Base-by-base conservation (phyloP, 2,113 vertebrate species). In the Myotis lucifugus region DNA sequence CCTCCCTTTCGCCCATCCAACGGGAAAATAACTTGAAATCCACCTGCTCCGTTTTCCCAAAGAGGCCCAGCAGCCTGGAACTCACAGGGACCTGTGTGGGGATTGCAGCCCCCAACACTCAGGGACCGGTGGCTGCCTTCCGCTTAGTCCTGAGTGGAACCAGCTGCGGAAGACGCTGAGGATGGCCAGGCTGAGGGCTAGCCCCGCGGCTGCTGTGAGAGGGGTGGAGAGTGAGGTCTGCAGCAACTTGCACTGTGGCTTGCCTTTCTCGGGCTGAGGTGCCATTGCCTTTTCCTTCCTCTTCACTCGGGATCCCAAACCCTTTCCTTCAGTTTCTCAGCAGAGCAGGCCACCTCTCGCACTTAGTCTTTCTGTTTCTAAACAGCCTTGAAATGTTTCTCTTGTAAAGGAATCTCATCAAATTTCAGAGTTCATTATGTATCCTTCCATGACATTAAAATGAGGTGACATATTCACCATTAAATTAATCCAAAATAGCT, bases 151-250 rank as follows among this genome's bases (percentile, higher is more conserved):
- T 42, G 42, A 8, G 42, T 42, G 7, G 42, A 42, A 42, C 42
- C 32, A 72, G 67, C 18, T 40, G 52, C 40, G 1, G 7, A 42
- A 42, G 42, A 42, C 21, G 13, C 46, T 0, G 1, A 32, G 18
- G 5, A 12, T 8, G 42, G 6, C 5, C 0, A 59, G 64, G 29
- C n/a, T 7, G 0, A 4, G 5, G 14, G 52, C 52, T 3, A 61
- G 76, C 90, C 29, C 19, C 14, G 19, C 2, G 0, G n/a, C 6
- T 32, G 29, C 29, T 0, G 0, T 2, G 0, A 11, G 37, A 42
- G 14, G 19, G 8, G 48, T 52, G 14, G 32, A 13, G 15, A 21
- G 52, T 29, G 64, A 79, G 54, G 14, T 34, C 15, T 34, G 66
- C 48, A 23, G 21, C 23, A 5, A 21, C 37, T 14, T 21, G 27